Base-by-base conservation (phyloP, 2,888 invertebrate species). In the Drosophila recens region DNA sequence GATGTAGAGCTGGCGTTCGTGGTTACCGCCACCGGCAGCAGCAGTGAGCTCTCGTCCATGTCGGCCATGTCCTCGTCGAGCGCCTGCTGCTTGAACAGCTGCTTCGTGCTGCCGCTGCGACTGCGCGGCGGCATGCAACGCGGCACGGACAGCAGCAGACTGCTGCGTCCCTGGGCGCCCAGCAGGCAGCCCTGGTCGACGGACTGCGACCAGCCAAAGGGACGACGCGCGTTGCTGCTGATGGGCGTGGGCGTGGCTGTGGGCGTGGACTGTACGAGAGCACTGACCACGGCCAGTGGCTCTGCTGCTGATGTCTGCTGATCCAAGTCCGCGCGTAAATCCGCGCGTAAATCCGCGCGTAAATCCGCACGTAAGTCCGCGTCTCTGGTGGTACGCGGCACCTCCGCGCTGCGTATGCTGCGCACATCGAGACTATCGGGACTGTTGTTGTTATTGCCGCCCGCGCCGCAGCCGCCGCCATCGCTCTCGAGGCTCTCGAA, bases 21-120 rank as follows among this genome's bases (percentile, higher is more conserved):
- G 8, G 27, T 5, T 5, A 27, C 27, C 2, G 93, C 23, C 23
- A 27, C 27, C 2, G 93, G 93, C 73, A 93, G 72, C 52, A 94
- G 85, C 79, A 94, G 92, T 49, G 94, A 93, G 38, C 92, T 94
- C 79, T 94, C 94, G 80, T 94, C 94, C 64, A 93, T 92, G 72
- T 93, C 92, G 45, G 91, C 91, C n/a, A n/a, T n/a, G 70, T 94
- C 92, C 77, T 94, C 94, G 72, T 94, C 94, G 65, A 94, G 92
- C 0, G 94, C 94, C 76, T 93, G 92, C 76, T 94, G 94, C 83
- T 94, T 94, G 84, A 94, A 94, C 11, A 94, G 91, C 87, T 94
- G 94, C 80, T 94, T 94, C 23, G 94, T 94, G 88, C 94, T 94
- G 72, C 87, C 92, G 66, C 92, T 92, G 69, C 93, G 91, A 79